Conservation (phyloP, 1,140 invertebrate species). For the Eubasilissa regina region DNA sequence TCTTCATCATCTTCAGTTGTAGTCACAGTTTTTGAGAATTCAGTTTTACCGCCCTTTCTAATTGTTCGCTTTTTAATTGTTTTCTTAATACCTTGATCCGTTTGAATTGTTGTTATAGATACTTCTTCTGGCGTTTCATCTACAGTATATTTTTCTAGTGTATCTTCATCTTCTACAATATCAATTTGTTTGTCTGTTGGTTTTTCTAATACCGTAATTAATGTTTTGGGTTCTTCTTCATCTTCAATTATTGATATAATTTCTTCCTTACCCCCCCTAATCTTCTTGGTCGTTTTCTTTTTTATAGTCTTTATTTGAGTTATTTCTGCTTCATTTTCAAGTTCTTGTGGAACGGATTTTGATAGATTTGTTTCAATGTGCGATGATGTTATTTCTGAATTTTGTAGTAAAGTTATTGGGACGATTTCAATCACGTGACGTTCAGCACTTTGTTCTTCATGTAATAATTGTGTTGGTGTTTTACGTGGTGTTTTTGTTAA, state of each 20-base stretch:
- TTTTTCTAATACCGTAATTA: constrained; percentile 12
- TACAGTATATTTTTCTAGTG: not conserved
- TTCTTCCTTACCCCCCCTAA: constrained; percentile 38
- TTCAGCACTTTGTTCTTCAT: constrained; percentile 67
- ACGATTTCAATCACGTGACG: constrained; percentile 62
- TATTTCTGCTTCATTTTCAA: not conserved
- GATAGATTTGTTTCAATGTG: constrained; percentile 1
- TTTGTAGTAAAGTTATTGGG: constrained; percentile 44
- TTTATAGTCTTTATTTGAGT: constrained; percentile 44
- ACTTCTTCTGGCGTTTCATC: constrained; percentile 33
- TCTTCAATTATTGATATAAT: constrained; percentile 37
- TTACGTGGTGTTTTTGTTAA: constrained; percentile 59
- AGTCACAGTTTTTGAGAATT: constrained; percentile 61
- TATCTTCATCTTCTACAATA: not conserved
- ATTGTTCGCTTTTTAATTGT: constrained; percentile 51
- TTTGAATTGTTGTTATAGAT: constrained; percentile 34
- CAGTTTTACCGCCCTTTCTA: constrained; percentile 52
- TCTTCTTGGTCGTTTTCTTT: constrained; percentile 59
- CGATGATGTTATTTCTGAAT: constrained; percentile 39
- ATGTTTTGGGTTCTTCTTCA: constrained; percentile 46
- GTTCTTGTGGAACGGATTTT: not conserved
- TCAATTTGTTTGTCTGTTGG: no score
- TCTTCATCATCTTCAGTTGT: constrained; percentile 59
- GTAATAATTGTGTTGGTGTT: constrained; percentile 71
- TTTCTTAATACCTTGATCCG: constrained; percentile 55